These are phyloP conservation scores for Eupeodes corollae DNA, from an alignment of 1,140 invertebrate species.

Conservation along the genomic window DNA sequence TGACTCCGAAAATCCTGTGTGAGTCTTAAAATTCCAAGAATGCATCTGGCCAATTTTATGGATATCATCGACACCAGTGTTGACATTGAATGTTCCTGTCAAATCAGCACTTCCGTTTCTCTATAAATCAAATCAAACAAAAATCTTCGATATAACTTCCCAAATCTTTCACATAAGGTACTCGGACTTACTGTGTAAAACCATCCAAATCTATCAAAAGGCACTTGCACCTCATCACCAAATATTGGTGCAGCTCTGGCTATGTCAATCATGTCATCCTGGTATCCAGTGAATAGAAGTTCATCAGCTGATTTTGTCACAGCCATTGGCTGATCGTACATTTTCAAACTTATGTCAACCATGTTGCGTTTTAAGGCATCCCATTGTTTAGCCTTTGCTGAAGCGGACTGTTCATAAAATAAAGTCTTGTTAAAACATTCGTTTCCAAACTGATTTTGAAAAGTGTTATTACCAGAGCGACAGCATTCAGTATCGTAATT, in stretches of 20 bases:
- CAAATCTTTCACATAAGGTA: neutral
- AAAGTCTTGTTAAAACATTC: neutral
- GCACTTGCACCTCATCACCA: constrained; percentile 40
- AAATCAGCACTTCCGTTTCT: constrained; percentile 60
- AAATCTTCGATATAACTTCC: neutral
- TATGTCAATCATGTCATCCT: constrained; percentile 54
- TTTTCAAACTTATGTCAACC: constrained; percentile 43
- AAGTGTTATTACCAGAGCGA: constrained; percentile 55
- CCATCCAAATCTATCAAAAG: constrained; percentile 64
- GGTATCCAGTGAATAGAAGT: constrained; percentile 68
- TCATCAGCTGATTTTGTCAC: constrained; percentile 55
- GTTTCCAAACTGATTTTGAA: constrained; percentile 11
- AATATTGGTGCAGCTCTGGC: constrained; percentile 45
- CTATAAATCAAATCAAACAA: constrained; percentile 30
- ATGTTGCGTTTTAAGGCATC: constrained; percentile 42
- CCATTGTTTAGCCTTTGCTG: constrained; percentile 47
- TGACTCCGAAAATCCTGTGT: constrained; percentile 47
- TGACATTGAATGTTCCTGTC: constrained; percentile 63
- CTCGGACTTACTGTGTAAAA: constrained; percentile 63
- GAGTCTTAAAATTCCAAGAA: constrained; percentile 54
- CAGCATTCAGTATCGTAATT: constrained; percentile 68
- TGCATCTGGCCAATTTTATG: constrained; percentile 50
- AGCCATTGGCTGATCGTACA: constrained; percentile 42
- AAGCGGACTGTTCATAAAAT: constrained; percentile 49
- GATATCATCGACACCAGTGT: constrained; percentile 50